Conservation (phyloP, 2,113 vertebrate species). For the Calcarius ornatus region DNA sequence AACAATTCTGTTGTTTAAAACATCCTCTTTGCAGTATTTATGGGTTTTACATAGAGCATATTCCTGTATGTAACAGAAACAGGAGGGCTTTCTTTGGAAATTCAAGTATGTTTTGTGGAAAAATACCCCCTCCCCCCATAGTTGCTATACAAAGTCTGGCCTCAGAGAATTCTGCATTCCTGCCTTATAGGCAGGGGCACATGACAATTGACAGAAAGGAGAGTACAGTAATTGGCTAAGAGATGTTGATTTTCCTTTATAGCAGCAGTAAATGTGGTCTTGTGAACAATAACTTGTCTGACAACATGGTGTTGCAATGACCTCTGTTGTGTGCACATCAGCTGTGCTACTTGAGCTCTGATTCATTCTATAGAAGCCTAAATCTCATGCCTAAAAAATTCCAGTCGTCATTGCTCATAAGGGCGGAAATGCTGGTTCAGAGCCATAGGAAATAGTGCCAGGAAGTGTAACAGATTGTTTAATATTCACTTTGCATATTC, state of each 20-base stretch:
- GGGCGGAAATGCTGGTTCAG: neutral
- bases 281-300: conserved; percentile 27
- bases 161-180: neutral
- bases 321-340: neutral
- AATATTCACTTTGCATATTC: conserved; percentile 41
- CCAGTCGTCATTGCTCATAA: neutral
- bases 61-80: neutral
- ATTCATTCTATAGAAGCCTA: conserved; percentile 33
- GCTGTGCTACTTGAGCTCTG: conserved; percentile 29
- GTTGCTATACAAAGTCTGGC: neutral
- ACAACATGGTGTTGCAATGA: conserved; percentile 29
- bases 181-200: neutral
- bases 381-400: neutral
- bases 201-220: neutral
- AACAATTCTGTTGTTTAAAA: neutral
- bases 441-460: neutral
- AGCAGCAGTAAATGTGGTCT: neutral
- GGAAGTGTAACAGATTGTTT: conserved; percentile 11
- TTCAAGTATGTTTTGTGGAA: neutral
- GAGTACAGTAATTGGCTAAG: neutral
- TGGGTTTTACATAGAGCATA: neutral
- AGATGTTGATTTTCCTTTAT: neutral
- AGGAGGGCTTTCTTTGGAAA: neutral
- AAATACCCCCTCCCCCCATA: neutral
- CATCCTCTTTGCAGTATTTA: neutral